phyloP scores from a whole-genome alignment of 2,888 invertebrate genomes.

The Andrena bicolor region DNA sequence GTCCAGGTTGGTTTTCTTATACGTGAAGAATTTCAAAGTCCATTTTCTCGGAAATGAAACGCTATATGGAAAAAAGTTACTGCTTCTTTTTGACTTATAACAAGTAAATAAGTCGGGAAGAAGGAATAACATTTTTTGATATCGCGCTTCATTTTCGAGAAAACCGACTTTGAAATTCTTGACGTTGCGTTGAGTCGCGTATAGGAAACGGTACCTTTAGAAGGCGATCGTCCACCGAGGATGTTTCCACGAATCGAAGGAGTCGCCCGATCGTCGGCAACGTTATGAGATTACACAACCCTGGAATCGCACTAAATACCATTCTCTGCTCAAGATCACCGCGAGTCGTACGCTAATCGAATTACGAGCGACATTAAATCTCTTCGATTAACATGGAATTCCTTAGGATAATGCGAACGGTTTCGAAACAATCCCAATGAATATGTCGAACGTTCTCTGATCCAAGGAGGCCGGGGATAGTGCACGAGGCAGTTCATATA shows the following conservation, averaged over 20 bases:
- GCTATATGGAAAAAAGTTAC: no score
- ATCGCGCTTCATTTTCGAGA: no score
- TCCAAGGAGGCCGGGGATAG: slow-evolving; percentile 36
- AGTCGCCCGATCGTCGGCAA: neutral
- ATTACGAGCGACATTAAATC: slow-evolving; percentile 40
- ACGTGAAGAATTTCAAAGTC: no score
- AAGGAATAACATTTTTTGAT: no score
- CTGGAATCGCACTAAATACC: slow-evolving; percentile 27
- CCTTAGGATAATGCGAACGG: slow-evolving; percentile 31
- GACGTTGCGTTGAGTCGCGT: no score
- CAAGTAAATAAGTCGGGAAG: no score
- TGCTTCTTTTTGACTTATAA: no score
- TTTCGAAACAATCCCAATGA: slow-evolving; percentile 48
- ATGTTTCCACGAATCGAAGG: neutral
- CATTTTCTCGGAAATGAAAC: no score
- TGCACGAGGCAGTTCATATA: slow-evolving; percentile 1
- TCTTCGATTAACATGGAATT: slow-evolving; percentile 44
- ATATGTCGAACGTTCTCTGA: slow-evolving; percentile 42
- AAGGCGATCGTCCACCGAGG: no score
- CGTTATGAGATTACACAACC: slow-evolving; percentile 7
- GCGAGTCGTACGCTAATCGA: slow-evolving; percentile 8
- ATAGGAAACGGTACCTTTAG: no score
- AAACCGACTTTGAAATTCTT: no score
- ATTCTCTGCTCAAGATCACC: slow-evolving; percentile 17
- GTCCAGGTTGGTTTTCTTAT: no score